Base-by-base conservation (phyloP, 2,113 vertebrate species). In the Cariama cristata region DNA sequence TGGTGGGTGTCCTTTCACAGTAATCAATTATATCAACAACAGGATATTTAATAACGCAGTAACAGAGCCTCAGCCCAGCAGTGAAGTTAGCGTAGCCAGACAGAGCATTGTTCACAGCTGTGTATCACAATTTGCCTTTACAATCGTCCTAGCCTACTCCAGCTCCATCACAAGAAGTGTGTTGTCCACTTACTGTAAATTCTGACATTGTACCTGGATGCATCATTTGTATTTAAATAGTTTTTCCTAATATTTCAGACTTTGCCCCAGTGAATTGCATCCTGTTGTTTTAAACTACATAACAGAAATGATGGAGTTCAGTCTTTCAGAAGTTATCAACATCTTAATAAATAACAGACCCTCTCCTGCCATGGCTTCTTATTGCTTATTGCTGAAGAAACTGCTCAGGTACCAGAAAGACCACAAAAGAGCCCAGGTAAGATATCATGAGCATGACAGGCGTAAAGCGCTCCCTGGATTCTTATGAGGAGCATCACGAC, bases 371-470 rank as follows among this genome's bases (percentile, higher is more conserved):
- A 98, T 98, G 98, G 98, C 98, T 83, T 98, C 98, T 53, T 99
- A 99, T 50, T 99, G 98, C 89, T 98, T 99, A 82, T 95, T 99
- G 91, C 94, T 99, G 83, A 98, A 98, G 96, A 99, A 99, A 90
- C 96, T 99, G 52, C 89, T 93, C 81, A 98, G 98, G 72, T 97
- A 96, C 72, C 98, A 98, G 93, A 99, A 97, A 92, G 97, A 97
- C 73, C 4, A 5, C 56, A 98, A 97, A 94, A 91, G 80, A 88
- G 76, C 55, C 68, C 98, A 99, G 98, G 98, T 98, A 95, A 96
- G 92, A 62, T 30, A 49, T 12, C 22, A 16, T 30, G 22, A n/a
- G 21, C 18, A 17, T 49, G 24, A 50, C 9, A 73, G 21, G 15
- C 26, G 33, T 42, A 33, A 85, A 73, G 20, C n/a, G 6, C 11